These are phyloP conservation scores for Eilema caniola DNA, from an alignment of 2,888 invertebrate genomes.

Conservation along the genomic window DNA sequence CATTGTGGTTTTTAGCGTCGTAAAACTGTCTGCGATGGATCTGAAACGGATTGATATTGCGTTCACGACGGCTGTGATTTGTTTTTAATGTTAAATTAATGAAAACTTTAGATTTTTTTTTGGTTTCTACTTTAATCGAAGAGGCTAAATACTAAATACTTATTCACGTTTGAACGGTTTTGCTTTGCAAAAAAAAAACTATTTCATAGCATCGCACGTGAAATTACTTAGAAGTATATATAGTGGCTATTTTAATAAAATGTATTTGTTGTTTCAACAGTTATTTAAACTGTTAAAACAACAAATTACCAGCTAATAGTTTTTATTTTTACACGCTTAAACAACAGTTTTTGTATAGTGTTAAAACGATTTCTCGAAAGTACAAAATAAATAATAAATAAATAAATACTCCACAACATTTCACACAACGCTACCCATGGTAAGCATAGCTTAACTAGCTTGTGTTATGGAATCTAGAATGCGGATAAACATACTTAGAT, in stretches of 20 bases:
- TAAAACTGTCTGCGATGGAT: conserved; percentile 40
- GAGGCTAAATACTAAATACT: not conserved
- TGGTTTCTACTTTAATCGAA: not conserved
- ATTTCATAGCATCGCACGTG: not conserved
- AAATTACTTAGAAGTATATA: not conserved
- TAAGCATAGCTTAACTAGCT: too few relatives aligned
- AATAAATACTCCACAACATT: too few relatives aligned
- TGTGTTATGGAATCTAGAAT: too few relatives aligned
- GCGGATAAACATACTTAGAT: too few relatives aligned
- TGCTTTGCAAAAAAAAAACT: not conserved
- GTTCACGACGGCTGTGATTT: conserved; percentile 18
- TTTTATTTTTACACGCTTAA: too few relatives aligned
- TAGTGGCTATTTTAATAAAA: not conserved
- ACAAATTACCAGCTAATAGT: too few relatives aligned
- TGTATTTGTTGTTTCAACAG: not conserved
- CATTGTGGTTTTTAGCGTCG: conserved; percentile 31
- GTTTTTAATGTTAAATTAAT: conserved; percentile 9
- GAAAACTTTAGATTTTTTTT: not conserved
- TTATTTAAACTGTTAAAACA: too few relatives aligned
- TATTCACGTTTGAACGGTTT: not conserved
- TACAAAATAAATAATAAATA: too few relatives aligned
- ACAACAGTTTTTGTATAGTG: not conserved
- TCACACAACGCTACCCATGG: too few relatives aligned
- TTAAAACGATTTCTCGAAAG: not conserved
- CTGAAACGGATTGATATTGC: conserved; percentile 30